Evolutionary conservation across 2,113 vertebrate species (phyloP), one percentile per base, ranked within the genome.

Genomic region (Psilopsiagon aurifrons): DNA sequence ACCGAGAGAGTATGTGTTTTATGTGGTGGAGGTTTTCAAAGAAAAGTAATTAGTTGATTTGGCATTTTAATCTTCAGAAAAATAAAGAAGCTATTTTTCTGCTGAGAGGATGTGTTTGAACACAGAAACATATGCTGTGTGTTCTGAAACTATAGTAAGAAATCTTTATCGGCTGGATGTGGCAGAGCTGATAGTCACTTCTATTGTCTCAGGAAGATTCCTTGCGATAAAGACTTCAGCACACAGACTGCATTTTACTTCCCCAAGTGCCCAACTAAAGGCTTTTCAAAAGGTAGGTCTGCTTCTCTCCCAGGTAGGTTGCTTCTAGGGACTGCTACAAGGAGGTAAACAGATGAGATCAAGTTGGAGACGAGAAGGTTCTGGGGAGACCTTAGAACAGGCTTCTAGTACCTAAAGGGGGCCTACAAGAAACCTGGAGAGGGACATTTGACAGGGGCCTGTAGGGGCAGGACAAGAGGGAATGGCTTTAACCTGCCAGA

Each of bases 51-150:
- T 94, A 96, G 97, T 78, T 94, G 94, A 95, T 94, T 93, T 87
- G 83, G 95, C 78, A 95, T 97, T 97, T 96, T 93, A 96, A 97
- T 92, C 89, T 95, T 60, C 75, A 83, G 92, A 96, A 97, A 97
- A 97, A 95, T 92, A 95, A 92, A 97, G 90, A 37, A 88, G 67
- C 94, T 59, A 41, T 86, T 92, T 91, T 95, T 91, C 84, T 86
- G 52, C 80, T 70, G 84, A 84, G 84, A 95, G 85, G 88, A 94
- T 91, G 51, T 74, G 63, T 71, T 83, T 86, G 62, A 97, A 94
- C 68, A 92, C 76, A 83, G 24, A 76, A 85, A 82, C 83, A 81
- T 63, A 83, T 24, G 60, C 70, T 86, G 39, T 16, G 31, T 57
- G 76, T 91, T 88, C 80, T 60, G 69, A 78, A 91, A 86, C 59